phyloP scores from a whole-genome alignment of 2,113 vertebrate genomes.

The Lasiurus cinereus region DNA sequence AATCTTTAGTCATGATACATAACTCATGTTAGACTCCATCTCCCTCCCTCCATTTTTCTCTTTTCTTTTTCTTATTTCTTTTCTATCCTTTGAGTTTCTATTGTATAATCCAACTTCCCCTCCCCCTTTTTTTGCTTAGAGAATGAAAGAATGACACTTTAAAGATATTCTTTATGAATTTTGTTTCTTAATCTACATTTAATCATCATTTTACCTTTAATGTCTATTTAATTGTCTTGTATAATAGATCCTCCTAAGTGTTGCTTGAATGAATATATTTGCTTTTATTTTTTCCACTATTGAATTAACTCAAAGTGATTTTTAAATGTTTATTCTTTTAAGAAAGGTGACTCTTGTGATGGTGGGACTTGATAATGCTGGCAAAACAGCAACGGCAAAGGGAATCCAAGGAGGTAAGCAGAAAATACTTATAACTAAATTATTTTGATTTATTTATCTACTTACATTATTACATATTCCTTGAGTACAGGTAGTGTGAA shows the following conservation, averaged over 20 bases:
- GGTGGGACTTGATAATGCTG: conserved; percentile 98
- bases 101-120: neutral
- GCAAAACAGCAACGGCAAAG: conserved; percentile 95
- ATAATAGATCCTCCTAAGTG: neutral
- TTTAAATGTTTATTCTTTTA: conserved; percentile 77
- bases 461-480: neutral
- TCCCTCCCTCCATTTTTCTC: neutral
- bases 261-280: conserved; percentile 64
- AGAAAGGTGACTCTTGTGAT: conserved; percentile 98
- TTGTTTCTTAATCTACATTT: conserved; percentile 32
- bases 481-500: neutral
- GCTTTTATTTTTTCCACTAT: neutral
- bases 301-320: conserved; percentile 61
- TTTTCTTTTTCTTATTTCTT: neutral
- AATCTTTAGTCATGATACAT: neutral
- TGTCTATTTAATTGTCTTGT: neutral
- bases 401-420: conserved; percentile 97
- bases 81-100: neutral
- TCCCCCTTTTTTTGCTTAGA: conserved; percentile 1
- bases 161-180: conserved; percentile 44
- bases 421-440: conserved; percentile 7
- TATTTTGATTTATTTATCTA: neutral
- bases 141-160: conserved; percentile 18
- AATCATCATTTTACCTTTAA: neutral
- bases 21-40: neutral